These are phyloP conservation scores for Channa argus DNA, from an alignment of 2,113 vertebrate genomes.

Conservation along the genomic window DNA sequence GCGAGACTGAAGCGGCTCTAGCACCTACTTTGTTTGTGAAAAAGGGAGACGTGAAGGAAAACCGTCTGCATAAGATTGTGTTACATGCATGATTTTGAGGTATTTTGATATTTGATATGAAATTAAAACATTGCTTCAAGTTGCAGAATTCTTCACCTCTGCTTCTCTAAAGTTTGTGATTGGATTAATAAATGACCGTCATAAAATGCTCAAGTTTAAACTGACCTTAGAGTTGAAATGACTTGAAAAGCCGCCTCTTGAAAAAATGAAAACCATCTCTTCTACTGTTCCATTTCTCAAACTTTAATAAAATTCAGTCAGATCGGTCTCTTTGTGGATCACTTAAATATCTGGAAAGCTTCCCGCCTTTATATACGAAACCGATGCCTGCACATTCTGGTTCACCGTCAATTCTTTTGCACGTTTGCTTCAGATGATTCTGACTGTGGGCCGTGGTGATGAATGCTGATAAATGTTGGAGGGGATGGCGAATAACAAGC, in stretches of 20 bases:
- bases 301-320: neutral
- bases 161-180: neutral
- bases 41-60: no score
- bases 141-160: no score
- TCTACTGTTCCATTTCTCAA: neutral
- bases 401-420: constrained; percentile 37
- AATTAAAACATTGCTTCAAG: no score
- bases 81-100: no score
- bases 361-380: neutral
- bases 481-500: constrained; percentile 58
- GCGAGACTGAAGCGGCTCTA: no score
- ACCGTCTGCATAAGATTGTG: no score
- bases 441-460: constrained; percentile 42
- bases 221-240: neutral
- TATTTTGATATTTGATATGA: no score
- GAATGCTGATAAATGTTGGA: constrained; percentile 70
- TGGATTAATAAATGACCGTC: neutral
- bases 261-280: neutral
- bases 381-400: constrained; percentile 18
- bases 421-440: constrained; percentile 53
- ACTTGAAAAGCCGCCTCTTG: neutral
- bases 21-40: no score
- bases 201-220: neutral
- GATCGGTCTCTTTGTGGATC: constrained; percentile 21
- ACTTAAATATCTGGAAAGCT: constrained; percentile 1